Conservation (phyloP, 2,888 invertebrate species). For the Tetragonula carbonaria region DNA sequence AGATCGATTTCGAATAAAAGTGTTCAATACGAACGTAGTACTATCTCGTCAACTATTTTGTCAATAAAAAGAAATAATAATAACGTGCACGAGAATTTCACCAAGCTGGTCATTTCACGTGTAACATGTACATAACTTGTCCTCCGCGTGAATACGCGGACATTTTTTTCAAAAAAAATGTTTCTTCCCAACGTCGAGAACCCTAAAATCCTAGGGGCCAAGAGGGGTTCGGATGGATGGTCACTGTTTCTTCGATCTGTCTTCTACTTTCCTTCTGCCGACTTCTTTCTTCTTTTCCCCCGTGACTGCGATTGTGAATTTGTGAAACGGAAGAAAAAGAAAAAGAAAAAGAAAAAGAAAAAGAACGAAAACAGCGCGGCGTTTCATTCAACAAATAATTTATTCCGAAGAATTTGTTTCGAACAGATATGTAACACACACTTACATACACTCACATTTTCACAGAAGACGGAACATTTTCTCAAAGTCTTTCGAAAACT, state of each 20-base stretch:
- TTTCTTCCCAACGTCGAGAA: background rate
- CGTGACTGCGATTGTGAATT: background rate
- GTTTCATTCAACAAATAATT: background rate
- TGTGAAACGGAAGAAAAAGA: background rate
- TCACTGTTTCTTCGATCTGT: background rate
- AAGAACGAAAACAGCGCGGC: background rate
- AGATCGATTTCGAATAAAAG: background rate
- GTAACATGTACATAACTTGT: background rate
- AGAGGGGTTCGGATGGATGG: background rate
- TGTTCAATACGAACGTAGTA: background rate
- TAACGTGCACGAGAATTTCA: background rate
- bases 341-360: too few species aligned
- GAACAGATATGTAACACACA: background rate
- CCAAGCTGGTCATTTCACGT: background rate
- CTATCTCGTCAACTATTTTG: background rate
- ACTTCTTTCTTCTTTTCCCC: background rate
- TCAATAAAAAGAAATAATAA: background rate
- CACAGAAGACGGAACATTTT: conserved; percentile 12
- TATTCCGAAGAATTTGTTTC: background rate
- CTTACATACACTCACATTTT: background rate
- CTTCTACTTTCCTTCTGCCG: background rate
- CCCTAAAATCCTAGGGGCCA: background rate
- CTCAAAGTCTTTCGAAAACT: conserved; percentile 41
- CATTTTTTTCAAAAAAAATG: background rate
- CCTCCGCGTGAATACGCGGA: background rate